Conservation (phyloP, 2,797 vertebrate genomes). For the Myioborus miniatus region DNA sequence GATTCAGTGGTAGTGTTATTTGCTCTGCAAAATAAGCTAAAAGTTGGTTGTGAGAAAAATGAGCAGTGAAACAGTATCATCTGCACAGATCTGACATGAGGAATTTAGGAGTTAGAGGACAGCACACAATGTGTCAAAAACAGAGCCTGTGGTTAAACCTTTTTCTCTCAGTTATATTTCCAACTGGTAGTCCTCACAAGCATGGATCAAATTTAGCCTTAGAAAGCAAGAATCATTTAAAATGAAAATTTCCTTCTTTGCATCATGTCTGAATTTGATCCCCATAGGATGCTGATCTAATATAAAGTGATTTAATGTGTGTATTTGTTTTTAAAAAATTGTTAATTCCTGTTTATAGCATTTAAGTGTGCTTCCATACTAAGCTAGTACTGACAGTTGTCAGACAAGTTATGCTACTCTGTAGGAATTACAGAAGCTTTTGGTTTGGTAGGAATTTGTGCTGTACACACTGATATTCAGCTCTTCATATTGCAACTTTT, state of each 20-base stretch:
- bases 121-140: background rate
- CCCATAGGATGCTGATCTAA: background rate
- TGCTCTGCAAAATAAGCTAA: background rate
- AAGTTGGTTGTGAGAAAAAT: background rate
- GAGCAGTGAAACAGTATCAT: background rate
- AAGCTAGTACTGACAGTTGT: background rate
- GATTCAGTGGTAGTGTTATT: background rate
- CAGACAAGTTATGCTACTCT: background rate
- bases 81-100: background rate
- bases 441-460: background rate
- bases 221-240: background rate
- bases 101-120: background rate
- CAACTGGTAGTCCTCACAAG: background rate
- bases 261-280: background rate
- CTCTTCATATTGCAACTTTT: background rate
- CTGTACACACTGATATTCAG: background rate
- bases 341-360: background rate
- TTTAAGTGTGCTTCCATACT: background rate
- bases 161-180: background rate
- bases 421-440: background rate
- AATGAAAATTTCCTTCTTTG: background rate
- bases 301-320: background rate
- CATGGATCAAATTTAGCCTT: background rate
- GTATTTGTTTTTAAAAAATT: background rate
- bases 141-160: background rate